Evolutionary conservation across 2,113 vertebrate genomes (phyloP), one percentile per base, ranked within the genome.

Genomic region (Ptychochromis oligacanthus): DNA sequence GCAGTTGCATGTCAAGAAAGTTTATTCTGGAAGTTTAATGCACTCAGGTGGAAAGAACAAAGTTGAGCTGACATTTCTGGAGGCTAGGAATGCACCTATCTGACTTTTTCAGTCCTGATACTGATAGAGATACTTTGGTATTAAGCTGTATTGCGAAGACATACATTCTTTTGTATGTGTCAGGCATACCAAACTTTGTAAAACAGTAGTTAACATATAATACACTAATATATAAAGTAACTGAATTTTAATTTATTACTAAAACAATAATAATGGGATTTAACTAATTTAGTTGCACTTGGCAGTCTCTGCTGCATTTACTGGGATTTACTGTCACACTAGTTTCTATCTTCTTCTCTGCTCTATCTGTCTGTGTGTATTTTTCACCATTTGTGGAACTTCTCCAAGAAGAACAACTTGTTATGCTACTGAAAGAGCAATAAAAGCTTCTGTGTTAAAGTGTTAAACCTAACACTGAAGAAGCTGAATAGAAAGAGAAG

Each of bases 41-140:
- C 14, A 52, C 24, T 81, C 31, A 11, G 57, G 17, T 79, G 70
- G 31, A 56, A 52, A 80, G 61, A 24, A 61, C 36, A 43, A 49
- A 64, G 34, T 22, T 46, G 59, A 83, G 58, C 43, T 64, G 72
- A 17, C 20, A 31, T 82, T 67, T 74, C 75, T 72, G 13, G 70
- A 87, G 86, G 57, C 65, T 26, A n/a, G 46, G 26, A 49, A 28
- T 54, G 11, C 46, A 72, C 67, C 31, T 72, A n/a, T 72, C 17
- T 54, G 36, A 14, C 46, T 54, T 72, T 72, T 52, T 72, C 67
- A 72, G 67, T 54, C 46, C 26, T 17, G 13, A 8, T 54, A 54
- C 52, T 72, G 17, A 54, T 52, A 31, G 43, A n/a, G 10, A 72
- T 72, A 72, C 64, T 54, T 72, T 12, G 26, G 26, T n/a, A 12